A percentile compares a stretch with the other conserved stretches of the same genome.
Evolutionary conservation across 2,797 vertebrate genomes (phyloP).

Genomic region (Uromys caudimaculatus): DNA sequence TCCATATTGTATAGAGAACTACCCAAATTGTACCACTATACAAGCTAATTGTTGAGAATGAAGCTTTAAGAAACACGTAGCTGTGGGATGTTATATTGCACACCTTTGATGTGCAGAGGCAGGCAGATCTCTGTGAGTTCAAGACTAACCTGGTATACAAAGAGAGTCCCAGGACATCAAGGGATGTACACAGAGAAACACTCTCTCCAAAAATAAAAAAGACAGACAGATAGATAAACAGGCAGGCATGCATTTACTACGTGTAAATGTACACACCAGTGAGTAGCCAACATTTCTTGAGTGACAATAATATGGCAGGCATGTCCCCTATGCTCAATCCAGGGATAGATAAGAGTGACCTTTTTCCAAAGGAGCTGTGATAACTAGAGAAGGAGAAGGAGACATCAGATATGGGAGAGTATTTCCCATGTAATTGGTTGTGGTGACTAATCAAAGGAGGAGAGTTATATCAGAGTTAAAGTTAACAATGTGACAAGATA

Average conservation of each 20-base stretch:
- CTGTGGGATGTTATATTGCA: not conserved
- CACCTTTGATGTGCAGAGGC: not conserved
- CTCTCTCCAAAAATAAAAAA: not conserved
- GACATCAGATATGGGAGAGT: not conserved
- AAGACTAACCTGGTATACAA: not conserved
- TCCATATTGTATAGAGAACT: slow-evolving; percentile 13
- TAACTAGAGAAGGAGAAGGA: not conserved
- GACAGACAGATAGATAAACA: not conserved
- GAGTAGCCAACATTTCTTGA: slow-evolving; percentile 4
- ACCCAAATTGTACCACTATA: not conserved
- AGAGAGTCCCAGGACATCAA: not conserved
- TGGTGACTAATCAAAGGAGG: not conserved
- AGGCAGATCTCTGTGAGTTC: not conserved
- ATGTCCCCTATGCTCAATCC: not conserved
- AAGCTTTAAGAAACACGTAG: not conserved
- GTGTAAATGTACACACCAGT: not conserved
- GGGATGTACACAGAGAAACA: not conserved
- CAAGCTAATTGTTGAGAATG: not conserved
- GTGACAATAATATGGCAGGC: not conserved
- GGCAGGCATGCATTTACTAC: not conserved
- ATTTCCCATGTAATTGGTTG: not conserved
- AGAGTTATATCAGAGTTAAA: not conserved
- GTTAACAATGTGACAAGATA: not conserved
- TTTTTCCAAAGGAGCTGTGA: not conserved
- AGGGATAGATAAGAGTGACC: not conserved